Conservation (phyloP, 2,888 invertebrate species). For the Sipunculus nudus region DNA sequence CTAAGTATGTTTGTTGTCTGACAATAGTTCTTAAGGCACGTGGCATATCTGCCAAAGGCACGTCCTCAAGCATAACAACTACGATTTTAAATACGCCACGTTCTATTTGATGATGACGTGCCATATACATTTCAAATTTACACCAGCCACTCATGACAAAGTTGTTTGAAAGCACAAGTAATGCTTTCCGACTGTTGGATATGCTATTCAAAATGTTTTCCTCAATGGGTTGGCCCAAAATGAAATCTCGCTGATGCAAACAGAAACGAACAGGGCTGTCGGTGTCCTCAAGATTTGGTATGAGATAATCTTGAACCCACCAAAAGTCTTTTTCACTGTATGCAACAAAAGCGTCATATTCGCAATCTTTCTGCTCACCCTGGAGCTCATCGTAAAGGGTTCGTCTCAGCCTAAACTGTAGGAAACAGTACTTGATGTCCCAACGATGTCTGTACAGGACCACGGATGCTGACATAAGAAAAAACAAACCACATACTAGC, state of each 20-base stretch:
- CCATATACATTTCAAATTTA: constrained; percentile 77
- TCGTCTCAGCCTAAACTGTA: too few relatives aligned
- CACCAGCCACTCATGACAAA: constrained; percentile 79
- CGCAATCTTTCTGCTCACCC: too few relatives aligned
- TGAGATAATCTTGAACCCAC: constrained; percentile 74
- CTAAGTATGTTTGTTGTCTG: constrained; percentile 15
- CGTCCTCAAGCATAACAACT: constrained; percentile 74
- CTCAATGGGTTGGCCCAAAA: constrained; percentile 76
- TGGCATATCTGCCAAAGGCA: constrained; percentile 72
- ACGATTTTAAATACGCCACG: constrained; percentile 73
- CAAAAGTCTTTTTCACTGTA: constrained; percentile 75
- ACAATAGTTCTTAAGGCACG: constrained; percentile 74
- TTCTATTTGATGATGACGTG: constrained; percentile 70
- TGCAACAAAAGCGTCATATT: constrained; percentile 78
- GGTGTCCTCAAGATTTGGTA: constrained; percentile 74
- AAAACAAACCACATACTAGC: too few relatives aligned
- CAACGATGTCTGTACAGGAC: too few relatives aligned
- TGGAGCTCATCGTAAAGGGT: too few relatives aligned
- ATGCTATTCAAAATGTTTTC: constrained; percentile 78
- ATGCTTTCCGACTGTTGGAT: constrained; percentile 74
- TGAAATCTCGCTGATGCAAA: constrained; percentile 78
- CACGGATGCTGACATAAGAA: too few relatives aligned
- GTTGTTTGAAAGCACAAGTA: constrained; percentile 74
- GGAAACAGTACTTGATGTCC: too few relatives aligned
- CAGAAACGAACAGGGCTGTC: constrained; percentile 72